phyloP scores from a whole-genome alignment of 2,888 invertebrate species.

The Miltochrista miniata region DNA sequence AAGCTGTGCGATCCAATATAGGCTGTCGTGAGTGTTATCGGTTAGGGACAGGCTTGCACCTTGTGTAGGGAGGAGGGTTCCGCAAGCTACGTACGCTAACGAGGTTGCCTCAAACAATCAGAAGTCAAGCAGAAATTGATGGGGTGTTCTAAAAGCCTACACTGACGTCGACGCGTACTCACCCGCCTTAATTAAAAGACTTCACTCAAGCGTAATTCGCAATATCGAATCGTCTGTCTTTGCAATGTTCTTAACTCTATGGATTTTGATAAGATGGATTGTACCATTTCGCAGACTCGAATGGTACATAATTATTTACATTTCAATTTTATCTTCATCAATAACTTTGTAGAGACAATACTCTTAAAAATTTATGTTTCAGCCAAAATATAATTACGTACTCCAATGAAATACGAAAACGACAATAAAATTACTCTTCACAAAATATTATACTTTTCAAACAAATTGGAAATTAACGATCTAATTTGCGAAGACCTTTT shows the following conservation, averaged over 20 bases:
- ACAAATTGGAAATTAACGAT: conserved; percentile 13
- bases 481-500: conserved; percentile 10
- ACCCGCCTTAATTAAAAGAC: conserved; percentile 76
- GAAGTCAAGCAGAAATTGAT: conserved; percentile 73
- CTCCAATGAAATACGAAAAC: not conserved
- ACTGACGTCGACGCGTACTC: conserved; percentile 45
- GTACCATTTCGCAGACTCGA: conserved; percentile 32
- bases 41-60: conserved; percentile 25
- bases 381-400: conserved; percentile 8
- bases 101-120: conserved; percentile 70
- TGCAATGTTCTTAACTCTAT: conserved; percentile 52
- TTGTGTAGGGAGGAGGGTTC: conserved; percentile 15
- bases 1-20: conserved; percentile 23
- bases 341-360: conserved; percentile 7
- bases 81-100: conserved; percentile 48
- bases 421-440: conserved; percentile 1
- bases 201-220: conserved; percentile 74
- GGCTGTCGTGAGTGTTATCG: conserved; percentile 30
- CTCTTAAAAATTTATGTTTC: conserved; percentile 1
- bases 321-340: conserved; percentile 14
- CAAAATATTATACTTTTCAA: conserved; percentile 11
- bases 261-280: conserved; percentile 44
- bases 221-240: conserved; percentile 68
- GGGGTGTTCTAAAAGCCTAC: conserved; percentile 54
- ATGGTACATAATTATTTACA: conserved; percentile 30